These are phyloP conservation scores for Rhea pennata DNA, from an alignment of 2,113 vertebrate species.

Conservation along the genomic window DNA sequence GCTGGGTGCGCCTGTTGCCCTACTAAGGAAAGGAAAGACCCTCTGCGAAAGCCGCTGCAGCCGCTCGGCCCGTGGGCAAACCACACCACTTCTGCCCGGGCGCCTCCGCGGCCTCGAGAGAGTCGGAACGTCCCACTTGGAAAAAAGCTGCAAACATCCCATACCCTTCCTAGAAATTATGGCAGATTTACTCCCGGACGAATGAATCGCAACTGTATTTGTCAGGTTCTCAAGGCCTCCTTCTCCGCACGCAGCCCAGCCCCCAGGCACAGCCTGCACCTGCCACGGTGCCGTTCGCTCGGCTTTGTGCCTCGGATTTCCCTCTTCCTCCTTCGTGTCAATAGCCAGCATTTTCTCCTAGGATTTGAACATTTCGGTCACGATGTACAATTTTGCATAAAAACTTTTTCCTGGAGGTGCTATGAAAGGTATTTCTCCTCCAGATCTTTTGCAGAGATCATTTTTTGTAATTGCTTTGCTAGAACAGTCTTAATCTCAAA, in stretches of 20 bases:
- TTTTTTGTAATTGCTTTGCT: conserved; percentile 35
- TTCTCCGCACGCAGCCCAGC: background rate
- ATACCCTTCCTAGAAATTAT: background rate
- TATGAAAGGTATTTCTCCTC: conserved; percentile 23
- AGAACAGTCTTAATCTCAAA: conserved; percentile 42
- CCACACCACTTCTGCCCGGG: background rate
- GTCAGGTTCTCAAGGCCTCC: background rate
- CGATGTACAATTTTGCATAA: background rate
- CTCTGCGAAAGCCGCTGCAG: background rate
- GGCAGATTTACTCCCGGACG: background rate
- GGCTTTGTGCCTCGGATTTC: background rate
- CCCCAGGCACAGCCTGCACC: background rate
- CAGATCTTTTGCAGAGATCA: conserved; percentile 6
- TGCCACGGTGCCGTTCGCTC: background rate
- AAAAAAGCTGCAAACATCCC: background rate
- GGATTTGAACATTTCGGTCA: background rate
- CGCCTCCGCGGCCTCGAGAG: background rate
- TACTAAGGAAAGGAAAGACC: background rate
- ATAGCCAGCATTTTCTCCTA: background rate
- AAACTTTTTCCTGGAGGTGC: background rate
- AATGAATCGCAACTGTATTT: background rate
- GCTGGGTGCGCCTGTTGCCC: background rate
- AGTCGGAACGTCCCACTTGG: accelerated
- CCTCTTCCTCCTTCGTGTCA: accelerated
- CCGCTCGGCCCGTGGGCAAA: background rate